Conservation (phyloP, 2,113 vertebrate species). For the Oxyura jamaicensis region DNA sequence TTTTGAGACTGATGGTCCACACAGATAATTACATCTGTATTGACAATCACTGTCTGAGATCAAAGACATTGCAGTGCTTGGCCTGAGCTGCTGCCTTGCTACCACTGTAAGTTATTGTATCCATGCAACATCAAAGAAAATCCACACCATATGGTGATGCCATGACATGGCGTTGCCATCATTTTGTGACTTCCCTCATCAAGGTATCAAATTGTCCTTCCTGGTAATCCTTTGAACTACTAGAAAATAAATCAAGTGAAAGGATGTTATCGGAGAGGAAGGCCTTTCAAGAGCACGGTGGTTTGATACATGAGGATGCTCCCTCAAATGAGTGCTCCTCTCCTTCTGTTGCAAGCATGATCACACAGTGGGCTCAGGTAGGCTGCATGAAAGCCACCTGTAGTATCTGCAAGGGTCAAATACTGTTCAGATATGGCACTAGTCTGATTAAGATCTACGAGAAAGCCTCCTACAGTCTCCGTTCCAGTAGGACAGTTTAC, state of each 20-base stretch:
- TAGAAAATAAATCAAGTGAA: neutral
- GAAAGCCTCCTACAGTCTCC: constrained; percentile 35
- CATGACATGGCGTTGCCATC: neutral
- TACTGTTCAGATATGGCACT: neutral
- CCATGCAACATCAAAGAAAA: neutral
- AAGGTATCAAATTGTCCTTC: neutral
- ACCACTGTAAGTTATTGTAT: neutral
- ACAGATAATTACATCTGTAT: neutral
- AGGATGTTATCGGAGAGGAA: neutral
- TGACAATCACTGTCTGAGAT: neutral
- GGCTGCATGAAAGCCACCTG: neutral
- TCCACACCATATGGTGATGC: neutral
- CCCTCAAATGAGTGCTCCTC: neutral
- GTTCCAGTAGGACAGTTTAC: constrained; percentile 23
- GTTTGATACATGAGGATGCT: neutral
- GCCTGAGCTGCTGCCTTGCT: neutral
- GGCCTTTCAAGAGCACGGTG: neutral
- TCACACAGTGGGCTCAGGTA: neutral
- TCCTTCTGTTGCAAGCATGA: neutral
- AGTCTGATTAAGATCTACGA: constrained; percentile 26
- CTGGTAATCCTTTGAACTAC: neutral
- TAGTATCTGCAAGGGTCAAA: neutral
- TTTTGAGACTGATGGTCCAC: neutral
- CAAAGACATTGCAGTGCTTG: neutral
- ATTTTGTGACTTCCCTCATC: neutral